Evolutionary conservation across 2,888 invertebrate species (phyloP), one percentile per base, ranked within the genome.

Genomic region (Tiliacea citrago): DNA sequence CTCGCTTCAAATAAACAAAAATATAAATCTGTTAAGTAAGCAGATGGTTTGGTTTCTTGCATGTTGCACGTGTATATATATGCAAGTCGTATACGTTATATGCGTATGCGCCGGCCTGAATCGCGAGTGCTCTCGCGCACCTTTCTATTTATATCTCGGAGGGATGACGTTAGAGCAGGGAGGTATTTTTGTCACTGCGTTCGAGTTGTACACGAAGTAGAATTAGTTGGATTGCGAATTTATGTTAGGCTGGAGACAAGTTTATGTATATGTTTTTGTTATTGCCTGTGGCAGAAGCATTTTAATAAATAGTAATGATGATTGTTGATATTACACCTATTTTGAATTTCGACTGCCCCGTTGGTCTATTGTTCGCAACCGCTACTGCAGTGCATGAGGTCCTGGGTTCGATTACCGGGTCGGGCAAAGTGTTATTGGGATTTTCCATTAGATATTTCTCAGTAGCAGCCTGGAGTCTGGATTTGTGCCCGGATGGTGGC

Each of bases 71-170:
- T 88, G 85, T 83, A 81, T 77, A 42, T 9, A 7, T 39, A 79
- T 81, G 85, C 84, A 83, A 89, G 88, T 84, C 83, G 86, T 87
- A 18, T 35, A 16, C 39, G 75, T 53, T 42, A 18, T 13, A 89
- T 89, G 91, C 89, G 86, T 86, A 87, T 88, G 89, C 89, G 88
- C 82, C 92, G 94, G 93, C 93, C 93, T 91, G 91, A 92, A 94
- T 94, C 90, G 91, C 91, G 89, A 88, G 92, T 91, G 92, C 91
- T 89, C 82, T 82, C 70, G 68, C 82, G 88, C 83, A 67, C 77
- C 83, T 74, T 85, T 91, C 94, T 94, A 94, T 92, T 93, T 90
- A 93, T 94, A 94, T 87, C 82, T 85, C 86, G 90, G 86, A 90
- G 90, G 86, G 90, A 93, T 93, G 92, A 92, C 92, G 93, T 88